Evolutionary conservation across 2,797 vertebrate species (phyloP).

Genomic region (Cirrhinus mrigala): DNA sequence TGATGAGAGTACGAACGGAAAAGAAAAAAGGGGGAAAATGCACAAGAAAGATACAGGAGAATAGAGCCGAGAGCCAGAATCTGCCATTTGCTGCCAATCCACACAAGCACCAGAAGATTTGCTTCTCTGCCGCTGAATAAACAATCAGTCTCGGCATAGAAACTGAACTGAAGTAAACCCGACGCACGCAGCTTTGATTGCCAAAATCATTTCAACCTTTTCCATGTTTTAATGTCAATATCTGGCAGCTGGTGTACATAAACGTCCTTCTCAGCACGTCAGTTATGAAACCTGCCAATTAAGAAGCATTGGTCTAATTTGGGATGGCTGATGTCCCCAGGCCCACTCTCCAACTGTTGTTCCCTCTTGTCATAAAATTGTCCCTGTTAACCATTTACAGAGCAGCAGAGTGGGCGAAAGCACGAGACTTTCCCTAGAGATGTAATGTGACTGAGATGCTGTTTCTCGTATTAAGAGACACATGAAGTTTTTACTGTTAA

Average conservation of each 20-base stretch:
- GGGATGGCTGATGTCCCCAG: conserved; percentile 16
- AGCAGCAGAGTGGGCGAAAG: neutral
- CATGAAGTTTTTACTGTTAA: neutral
- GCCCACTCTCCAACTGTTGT: conserved; percentile 38
- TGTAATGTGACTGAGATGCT: neutral
- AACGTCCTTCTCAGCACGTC: conserved; percentile 19
- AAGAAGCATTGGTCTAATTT: conserved; percentile 40
- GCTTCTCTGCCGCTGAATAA: conserved; percentile 19
- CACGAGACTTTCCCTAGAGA: neutral
- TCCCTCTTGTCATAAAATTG: conserved; percentile 33
- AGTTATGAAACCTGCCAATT: conserved; percentile 44
- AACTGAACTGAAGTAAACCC: conserved; percentile 8
- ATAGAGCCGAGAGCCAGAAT: neutral
- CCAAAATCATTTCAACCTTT: neutral
- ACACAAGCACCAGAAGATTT: neutral
- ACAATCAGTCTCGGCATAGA: neutral
- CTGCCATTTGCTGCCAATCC: neutral
- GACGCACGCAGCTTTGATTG: neutral
- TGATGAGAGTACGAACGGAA: neutral
- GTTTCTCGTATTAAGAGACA: neutral
- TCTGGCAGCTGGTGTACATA: conserved; percentile 17
- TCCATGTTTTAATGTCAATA: conserved; percentile 2
- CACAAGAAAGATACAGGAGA: neutral
- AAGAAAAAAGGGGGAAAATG: neutral
- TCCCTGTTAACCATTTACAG: conserved; percentile 37